Percentiles rank a stretch among this genome's conserved stretches.
phyloP scores from a whole-genome alignment of 2,113 vertebrate genomes.

The Bufo bufo region DNA sequence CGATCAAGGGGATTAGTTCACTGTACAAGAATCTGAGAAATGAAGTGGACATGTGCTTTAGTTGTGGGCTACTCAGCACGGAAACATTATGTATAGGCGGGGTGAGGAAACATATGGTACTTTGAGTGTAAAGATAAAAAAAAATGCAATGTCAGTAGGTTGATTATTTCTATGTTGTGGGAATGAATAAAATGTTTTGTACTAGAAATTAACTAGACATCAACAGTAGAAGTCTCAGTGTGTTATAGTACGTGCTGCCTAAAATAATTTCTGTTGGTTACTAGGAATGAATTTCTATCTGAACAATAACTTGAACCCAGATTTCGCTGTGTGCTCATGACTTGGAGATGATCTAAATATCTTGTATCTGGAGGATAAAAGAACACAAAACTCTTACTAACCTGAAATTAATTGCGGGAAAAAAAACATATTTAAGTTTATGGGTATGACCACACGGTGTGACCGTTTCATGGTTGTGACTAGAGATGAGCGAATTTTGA shows the following conservation, averaged over 20 bases:
- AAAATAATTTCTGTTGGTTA: conserved; percentile 9
- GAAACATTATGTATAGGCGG: conserved; percentile 67
- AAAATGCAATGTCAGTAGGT: conserved; percentile 61
- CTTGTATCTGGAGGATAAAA: background rate
- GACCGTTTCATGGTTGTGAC: too few species aligned
- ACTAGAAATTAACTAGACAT: conserved; percentile 30
- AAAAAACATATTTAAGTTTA: background rate
- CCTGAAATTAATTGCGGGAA: background rate
- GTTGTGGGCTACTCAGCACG: conserved; percentile 74
- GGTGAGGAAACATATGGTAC: conserved; percentile 70
- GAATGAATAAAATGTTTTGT: conserved; percentile 33
- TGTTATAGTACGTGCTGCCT: conserved; percentile 35
- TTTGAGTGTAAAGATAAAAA: conserved; percentile 60
- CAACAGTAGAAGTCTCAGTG: conserved; percentile 35
- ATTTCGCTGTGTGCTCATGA: background rate
- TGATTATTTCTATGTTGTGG: conserved; percentile 43
- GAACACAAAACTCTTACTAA: background rate
- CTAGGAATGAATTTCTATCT: conserved; percentile 40
- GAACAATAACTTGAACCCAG: background rate
- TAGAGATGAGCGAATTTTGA: too few species aligned
- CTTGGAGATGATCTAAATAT: background rate
- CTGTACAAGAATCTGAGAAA: conserved; percentile 77
- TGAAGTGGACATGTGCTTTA: conserved; percentile 70
- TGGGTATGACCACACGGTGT: too few species aligned
- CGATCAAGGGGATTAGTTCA: conserved; percentile 79